A percentile compares a stretch with the other conserved stretches of the same genome.
These are phyloP conservation scores for Ophioderma brevispina DNA, from an alignment of 35 echinoderm and acorn worm genomes.

Conservation along the genomic window DNA sequence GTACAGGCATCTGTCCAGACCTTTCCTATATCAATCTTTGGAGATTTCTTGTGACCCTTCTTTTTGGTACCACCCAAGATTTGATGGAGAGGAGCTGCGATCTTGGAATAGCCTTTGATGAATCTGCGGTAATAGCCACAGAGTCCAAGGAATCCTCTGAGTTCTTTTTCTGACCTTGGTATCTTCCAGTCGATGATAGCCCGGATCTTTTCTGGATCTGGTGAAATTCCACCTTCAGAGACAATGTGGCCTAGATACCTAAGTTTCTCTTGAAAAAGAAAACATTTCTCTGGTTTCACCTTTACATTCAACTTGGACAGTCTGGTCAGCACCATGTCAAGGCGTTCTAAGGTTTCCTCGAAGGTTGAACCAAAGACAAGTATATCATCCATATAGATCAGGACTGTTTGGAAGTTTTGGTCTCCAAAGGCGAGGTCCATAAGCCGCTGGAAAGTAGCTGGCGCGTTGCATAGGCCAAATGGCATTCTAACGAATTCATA, in stretches of 20 bases:
- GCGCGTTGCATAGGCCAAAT: constrained; percentile 71
- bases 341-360: constrained; percentile 50
- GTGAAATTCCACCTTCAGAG: constrained; percentile 14
- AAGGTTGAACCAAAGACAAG: constrained; percentile 68
- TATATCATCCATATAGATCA: constrained; percentile 79
- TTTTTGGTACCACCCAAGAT: constrained; percentile 25
- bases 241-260: constrained; percentile 52
- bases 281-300: constrained; percentile 65
- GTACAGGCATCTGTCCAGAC: not conserved
- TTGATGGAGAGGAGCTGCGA: constrained; percentile 70
- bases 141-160: constrained; percentile 68
- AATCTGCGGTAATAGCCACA: constrained; percentile 75
- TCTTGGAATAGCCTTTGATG: constrained; percentile 45
- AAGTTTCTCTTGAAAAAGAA: constrained; percentile 34
- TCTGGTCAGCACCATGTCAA: constrained; percentile 52
- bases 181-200: constrained; percentile 51
- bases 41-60: not conserved
- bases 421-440: constrained; percentile 67
- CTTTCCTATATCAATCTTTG: not conserved
- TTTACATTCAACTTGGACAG: constrained; percentile 44
- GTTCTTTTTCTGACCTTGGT: constrained; percentile 43
- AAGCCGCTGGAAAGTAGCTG: constrained; percentile 66
- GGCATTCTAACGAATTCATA: constrained; percentile 46
- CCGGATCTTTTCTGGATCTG: constrained; percentile 54
- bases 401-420: constrained; percentile 45